Base-by-base conservation (phyloP, 2,797 vertebrate genomes). In the Yasuhikotakia modesta region DNA sequence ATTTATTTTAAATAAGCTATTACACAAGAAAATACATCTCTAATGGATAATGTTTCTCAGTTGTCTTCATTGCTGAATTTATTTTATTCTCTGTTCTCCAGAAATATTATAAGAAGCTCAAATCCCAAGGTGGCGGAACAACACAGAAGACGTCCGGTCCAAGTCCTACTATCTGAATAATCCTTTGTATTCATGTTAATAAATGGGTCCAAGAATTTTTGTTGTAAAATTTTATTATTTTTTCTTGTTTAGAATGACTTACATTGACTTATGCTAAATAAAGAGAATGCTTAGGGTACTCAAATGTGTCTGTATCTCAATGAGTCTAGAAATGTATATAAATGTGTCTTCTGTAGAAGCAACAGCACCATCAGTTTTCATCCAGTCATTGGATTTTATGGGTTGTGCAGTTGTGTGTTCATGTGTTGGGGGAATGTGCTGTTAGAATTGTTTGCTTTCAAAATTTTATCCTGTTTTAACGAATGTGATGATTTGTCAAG, bases 71-170 rank as follows among this genome's bases (percentile, higher is more conserved):
- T 24, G 11, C 21, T 71, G 4, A 17, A 32, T 7, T 6, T 1
- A 12, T 52, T 53, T 14, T n/a, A 35, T 53, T 58, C 17, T 57
- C 50, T 32, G 0, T 66, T 7, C 50, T 73, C 10, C 63, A 86
- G 85, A 86, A 84, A 78, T 82, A 82, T 46, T 84, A 83, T 39
- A 78, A 79, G 53, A 86, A 84, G 53, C 79, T 79, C 19, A 81
- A 82, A 53, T 48, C 76, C 79, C 75, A 79, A 4, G 45, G 32
- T 30, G 74, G 7, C 63, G 75, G 13, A 46, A 76, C 70, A 66
- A 32, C 78, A 57, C 46, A 21, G 48, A 73, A 61, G 46, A 19
- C 30, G 4, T 60, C 78, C 22, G 17, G 69, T 76, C 61, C 57
- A 8, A 72, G 53, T 67, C 70, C 65, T 50, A 32, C 66, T n/a